Evolutionary conservation across 2,888 invertebrate species (phyloP).

Genomic region (Nebria salina): DNA sequence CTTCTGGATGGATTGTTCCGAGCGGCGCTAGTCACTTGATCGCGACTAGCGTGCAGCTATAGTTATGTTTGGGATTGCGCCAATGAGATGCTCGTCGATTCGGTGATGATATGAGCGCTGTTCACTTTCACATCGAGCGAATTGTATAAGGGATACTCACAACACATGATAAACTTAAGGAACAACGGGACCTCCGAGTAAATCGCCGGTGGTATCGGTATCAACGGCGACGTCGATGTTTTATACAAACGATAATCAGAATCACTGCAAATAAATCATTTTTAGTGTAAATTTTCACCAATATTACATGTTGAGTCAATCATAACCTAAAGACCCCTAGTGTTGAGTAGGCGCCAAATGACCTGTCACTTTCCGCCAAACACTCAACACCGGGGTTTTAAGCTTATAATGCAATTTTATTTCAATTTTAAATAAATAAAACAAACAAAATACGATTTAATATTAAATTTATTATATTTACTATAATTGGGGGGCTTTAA

Average conservation of each 20-base stretch:
- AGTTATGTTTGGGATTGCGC: constrained; percentile 79
- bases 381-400: too few relatives aligned
- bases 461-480: too few relatives aligned
- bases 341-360: too few relatives aligned
- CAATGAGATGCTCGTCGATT: constrained; percentile 76
- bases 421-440: too few relatives aligned
- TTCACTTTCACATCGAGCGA: constrained; percentile 74
- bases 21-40: constrained; percentile 42
- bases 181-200: constrained; percentile 88
- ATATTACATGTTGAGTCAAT: too few relatives aligned
- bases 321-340: too few relatives aligned
- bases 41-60: constrained; percentile 65
- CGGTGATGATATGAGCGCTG: constrained; percentile 67
- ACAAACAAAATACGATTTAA: too few relatives aligned
- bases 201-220: constrained; percentile 87
- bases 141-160: constrained; percentile 90
- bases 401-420: too few relatives aligned
- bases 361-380: too few relatives aligned
- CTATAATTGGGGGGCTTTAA: too few relatives aligned
- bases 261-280: constrained; percentile 67
- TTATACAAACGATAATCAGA: constrained; percentile 90
- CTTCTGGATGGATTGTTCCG: constrained; percentile 48
- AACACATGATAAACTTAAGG: constrained; percentile 84
- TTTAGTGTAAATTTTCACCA: neutral
- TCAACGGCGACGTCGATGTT: constrained; percentile 85